Conservation (phyloP, 2,888 invertebrate species). For the Horisme vitalbata region DNA sequence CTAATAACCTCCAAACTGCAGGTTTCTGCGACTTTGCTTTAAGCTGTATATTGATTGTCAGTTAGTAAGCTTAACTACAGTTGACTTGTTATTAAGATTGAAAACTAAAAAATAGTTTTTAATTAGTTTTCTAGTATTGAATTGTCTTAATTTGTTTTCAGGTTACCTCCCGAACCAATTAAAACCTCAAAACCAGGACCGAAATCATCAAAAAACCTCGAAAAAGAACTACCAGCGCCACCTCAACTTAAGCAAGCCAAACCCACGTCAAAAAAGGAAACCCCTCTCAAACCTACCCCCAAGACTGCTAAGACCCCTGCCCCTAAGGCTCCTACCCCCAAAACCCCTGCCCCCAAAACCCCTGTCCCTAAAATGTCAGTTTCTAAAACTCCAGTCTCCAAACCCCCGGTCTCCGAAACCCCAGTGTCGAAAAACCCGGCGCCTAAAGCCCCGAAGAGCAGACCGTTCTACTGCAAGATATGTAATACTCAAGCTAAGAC, state of each 20-base stretch:
- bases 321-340: too few species aligned
- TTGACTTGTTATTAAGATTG: too few species aligned
- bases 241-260: background rate
- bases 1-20: too few species aligned
- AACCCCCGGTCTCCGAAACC: too few species aligned
- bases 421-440: too few species aligned
- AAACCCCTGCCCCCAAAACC: background rate
- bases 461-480: background rate
- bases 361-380: background rate
- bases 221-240: constrained; percentile 1
- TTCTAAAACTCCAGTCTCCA: too few species aligned
- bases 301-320: background rate
- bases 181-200: constrained; percentile 15
- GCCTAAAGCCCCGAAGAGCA: background rate
- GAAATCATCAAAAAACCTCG: constrained; percentile 10
- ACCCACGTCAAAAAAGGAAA: background rate
- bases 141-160: too few species aligned
- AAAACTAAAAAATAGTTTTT: too few species aligned
- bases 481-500: constrained; percentile 35
- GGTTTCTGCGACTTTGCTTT: too few species aligned
- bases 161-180: background rate
- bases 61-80: too few species aligned
- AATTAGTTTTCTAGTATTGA: too few species aligned
- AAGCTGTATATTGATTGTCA: too few species aligned
- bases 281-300: background rate